Conservation (phyloP, 1,140 invertebrate genomes). For the Medauroidea extradentata region DNA sequence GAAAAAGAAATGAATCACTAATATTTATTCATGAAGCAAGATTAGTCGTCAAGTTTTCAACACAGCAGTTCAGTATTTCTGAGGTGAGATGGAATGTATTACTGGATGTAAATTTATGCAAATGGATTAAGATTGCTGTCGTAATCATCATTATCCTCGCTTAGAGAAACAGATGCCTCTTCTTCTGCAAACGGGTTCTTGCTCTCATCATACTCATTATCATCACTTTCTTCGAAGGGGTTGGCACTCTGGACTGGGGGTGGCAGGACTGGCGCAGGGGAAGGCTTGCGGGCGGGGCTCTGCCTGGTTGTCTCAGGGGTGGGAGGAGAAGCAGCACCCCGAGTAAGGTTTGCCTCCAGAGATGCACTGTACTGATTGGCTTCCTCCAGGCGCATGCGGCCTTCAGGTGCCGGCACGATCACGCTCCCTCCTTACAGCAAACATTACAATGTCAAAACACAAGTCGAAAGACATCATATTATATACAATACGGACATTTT, state of each 20-base stretch:
- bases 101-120: too few relatives aligned
- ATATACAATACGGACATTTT: too few relatives aligned
- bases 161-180: constrained; percentile 38
- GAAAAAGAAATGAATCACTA: too few relatives aligned
- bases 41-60: too few relatives aligned
- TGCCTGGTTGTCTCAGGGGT: constrained; percentile 43
- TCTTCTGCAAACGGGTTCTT: constrained; percentile 50
- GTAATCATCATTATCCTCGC: constrained; percentile 48
- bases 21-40: too few relatives aligned
- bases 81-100: too few relatives aligned
- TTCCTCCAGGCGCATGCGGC: constrained; percentile 49
- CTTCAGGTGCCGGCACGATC: constrained; percentile 46
- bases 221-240: constrained; percentile 44
- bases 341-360: constrained; percentile 53
- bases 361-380: constrained; percentile 52
- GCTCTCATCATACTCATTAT: constrained; percentile 53
- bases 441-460: neutral
- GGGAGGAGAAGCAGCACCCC: neutral
- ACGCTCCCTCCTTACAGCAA: neutral
- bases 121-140: constrained; percentile 66
- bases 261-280: constrained; percentile 37
- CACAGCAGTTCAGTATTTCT: too few relatives aligned
- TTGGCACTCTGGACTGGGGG: constrained; percentile 45
- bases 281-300: neutral
- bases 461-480: too few relatives aligned